Evolutionary conservation across 2,113 vertebrate genomes (phyloP), one percentile per base, ranked within the genome.

Genomic region (Neolamprologus sp.): DNA sequence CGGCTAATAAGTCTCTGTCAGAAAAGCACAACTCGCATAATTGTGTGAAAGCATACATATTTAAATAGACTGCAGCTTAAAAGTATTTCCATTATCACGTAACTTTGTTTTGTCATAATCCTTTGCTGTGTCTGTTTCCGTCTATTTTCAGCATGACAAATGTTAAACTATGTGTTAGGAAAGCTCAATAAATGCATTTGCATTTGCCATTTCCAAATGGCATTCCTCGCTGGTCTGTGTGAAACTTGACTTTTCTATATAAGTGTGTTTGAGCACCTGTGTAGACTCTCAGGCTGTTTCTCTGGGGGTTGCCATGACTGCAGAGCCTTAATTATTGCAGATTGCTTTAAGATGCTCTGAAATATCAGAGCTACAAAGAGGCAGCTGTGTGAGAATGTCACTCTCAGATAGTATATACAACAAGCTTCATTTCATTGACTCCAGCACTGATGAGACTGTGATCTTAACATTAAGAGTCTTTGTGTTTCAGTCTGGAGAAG

Each of bases 161-260:
- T 21, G 54, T 49, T 26, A 23, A 54, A 79, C 13, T 35, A 6
- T 40, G 51, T 16, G 3, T 54, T n/a, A n/a, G 3, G 17, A 45
- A 19, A n/a, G 33, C n/a, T 78, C 40, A 42, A 31, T 88, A 55
- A 37, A 60, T 37, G 6, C 21, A 85, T 92, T 91, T 84, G 51
- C 16, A 82, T 80, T 85, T 88, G 42, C 51, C 33, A 87, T 93
- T 92, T 94, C 8, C 51, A 78, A 26, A 40, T 80, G 55, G 16
- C 55, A 88, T 89, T 82, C 9, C n/a, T 71, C 37, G 2, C 19
- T 16, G 35, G 14, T 65, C 17, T 71, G 26, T 54, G 75, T 82
- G 80, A 65, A 84, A 47, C 73, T 33, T 92, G 85, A 85, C 83
- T 85, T 94, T 90, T 93, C 80, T 68, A 63, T 13, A 28, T 31